Conservation (phyloP, 2,888 invertebrate genomes). For the Cephus nigrinus region DNA sequence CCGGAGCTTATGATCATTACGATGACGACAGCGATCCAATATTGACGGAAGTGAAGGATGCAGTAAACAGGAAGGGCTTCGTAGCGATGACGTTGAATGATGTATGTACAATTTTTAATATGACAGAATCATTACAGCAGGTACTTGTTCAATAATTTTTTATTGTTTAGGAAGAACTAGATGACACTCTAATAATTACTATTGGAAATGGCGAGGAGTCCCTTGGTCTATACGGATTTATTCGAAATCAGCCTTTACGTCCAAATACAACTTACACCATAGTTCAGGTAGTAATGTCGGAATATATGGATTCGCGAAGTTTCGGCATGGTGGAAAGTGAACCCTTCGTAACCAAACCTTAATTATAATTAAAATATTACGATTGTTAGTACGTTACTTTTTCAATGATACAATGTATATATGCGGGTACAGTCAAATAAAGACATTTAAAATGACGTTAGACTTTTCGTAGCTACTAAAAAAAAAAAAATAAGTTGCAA, state of each 20-base stretch:
- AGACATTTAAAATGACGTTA: no score
- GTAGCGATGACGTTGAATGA: conserved; percentile 27
- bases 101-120: conserved; percentile 19
- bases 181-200: conserved; percentile 29
- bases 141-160: conserved; percentile 15
- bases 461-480: no score
- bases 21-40: conserved; percentile 11
- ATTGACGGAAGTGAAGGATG: conserved; percentile 22
- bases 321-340: conserved; percentile 29
- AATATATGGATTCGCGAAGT: conserved; percentile 29
- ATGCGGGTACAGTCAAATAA: no score
- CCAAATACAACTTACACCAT: conserved; percentile 29
- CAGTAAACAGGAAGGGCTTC: conserved; percentile 18
- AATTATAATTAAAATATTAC: no score
- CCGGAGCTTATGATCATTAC: neutral
- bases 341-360: conserved; percentile 24
- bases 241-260: conserved; percentile 32
- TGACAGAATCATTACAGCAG: neutral
- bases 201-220: conserved; percentile 34
- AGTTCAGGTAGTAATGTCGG: conserved; percentile 30
- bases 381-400: no score
- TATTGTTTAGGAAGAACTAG: conserved; percentile 27
- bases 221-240: conserved; percentile 33
- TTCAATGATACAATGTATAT: no score
- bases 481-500: no score